Evolutionary conservation across 2,888 invertebrate species (phyloP).

Genomic region (Oscheius myriophilus): DNA sequence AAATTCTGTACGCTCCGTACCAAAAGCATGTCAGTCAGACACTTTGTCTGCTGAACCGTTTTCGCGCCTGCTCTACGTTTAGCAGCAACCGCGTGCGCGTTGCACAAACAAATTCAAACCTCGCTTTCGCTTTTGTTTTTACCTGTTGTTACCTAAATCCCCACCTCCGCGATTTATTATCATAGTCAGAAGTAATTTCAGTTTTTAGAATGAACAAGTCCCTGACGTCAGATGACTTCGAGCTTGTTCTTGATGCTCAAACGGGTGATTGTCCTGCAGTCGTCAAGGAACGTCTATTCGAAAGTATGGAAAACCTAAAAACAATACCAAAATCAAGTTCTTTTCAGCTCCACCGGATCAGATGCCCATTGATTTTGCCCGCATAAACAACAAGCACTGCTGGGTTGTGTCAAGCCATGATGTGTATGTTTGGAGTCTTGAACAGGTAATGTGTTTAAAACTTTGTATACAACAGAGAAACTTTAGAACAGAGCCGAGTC

Average conservation of each 20-base stretch:
- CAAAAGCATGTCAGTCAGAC: too few species aligned
- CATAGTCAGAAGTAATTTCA: background rate
- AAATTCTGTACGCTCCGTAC: too few species aligned
- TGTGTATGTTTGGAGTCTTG: slow-evolving; percentile 21
- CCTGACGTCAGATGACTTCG: slow-evolving; percentile 14
- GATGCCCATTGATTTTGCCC: slow-evolving; percentile 12
- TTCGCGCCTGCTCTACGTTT: background rate
- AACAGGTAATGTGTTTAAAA: slow-evolving; percentile 3
- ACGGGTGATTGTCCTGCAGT: slow-evolving; percentile 15
- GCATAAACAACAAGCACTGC: slow-evolving; percentile 6
- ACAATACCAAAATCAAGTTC: background rate
- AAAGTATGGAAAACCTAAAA: slow-evolving; percentile 12
- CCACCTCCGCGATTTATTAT: too few species aligned
- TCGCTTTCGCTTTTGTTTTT: background rate
- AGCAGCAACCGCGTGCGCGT: background rate
- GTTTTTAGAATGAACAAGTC: slow-evolving; percentile 15
- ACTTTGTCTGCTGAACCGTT: too few species aligned
- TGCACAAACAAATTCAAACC: background rate
- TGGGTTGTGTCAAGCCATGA: slow-evolving; percentile 23
- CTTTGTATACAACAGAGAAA: too few species aligned
- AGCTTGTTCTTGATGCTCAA: slow-evolving; percentile 23
- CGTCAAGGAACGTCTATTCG: slow-evolving; percentile 15
- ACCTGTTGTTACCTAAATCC: background rate
- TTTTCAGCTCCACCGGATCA: slow-evolving; percentile 1
- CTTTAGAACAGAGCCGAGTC: background rate